Conservation (phyloP, 2,888 invertebrate species). For the Troides oblongomaculatus region DNA sequence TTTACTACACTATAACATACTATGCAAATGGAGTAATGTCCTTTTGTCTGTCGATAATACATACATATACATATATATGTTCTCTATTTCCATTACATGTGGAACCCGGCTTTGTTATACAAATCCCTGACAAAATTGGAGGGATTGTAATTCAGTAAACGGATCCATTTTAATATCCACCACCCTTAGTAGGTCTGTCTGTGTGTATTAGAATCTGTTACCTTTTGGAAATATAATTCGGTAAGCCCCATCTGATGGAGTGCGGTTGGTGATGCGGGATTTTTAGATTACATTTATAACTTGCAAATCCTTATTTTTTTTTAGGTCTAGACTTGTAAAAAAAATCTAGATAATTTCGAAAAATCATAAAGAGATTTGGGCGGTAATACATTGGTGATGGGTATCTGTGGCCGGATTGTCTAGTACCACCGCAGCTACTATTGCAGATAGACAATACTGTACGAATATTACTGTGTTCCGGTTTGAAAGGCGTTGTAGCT, state of each 20-base stretch:
- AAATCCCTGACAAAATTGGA: conserved; percentile 26
- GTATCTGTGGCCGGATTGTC: too few relatives aligned
- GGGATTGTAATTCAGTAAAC: conserved; percentile 22
- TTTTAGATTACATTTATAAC: background rate
- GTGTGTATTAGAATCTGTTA: conserved; percentile 10
- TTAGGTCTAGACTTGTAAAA: too few relatives aligned
- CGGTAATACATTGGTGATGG: too few relatives aligned
- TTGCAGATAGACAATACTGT: too few relatives aligned
- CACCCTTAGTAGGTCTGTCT: background rate
- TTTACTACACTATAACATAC: too few relatives aligned
- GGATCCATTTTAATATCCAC: conserved; percentile 23
- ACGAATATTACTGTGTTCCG: too few relatives aligned
- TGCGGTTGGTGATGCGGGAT: background rate
- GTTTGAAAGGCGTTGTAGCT: too few relatives aligned
- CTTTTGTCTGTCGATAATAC: conserved; percentile 10
- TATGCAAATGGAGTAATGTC: conserved; percentile 9
- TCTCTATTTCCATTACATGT: conserved; percentile 18
- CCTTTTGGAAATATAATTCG: conserved; percentile 8
- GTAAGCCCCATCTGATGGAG: conserved; percentile 1
- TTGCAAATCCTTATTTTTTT: too few relatives aligned
- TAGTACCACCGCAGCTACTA: too few relatives aligned
- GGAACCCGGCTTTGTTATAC: conserved; percentile 21
- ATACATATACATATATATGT: background rate
- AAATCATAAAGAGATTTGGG: too few relatives aligned
- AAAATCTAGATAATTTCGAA: too few relatives aligned